A percentile compares a stretch with the other conserved stretches of the same genome.
Evolutionary conservation across 1,140 invertebrate species (phyloP).

Genomic region (Drosophila seguyi): DNA sequence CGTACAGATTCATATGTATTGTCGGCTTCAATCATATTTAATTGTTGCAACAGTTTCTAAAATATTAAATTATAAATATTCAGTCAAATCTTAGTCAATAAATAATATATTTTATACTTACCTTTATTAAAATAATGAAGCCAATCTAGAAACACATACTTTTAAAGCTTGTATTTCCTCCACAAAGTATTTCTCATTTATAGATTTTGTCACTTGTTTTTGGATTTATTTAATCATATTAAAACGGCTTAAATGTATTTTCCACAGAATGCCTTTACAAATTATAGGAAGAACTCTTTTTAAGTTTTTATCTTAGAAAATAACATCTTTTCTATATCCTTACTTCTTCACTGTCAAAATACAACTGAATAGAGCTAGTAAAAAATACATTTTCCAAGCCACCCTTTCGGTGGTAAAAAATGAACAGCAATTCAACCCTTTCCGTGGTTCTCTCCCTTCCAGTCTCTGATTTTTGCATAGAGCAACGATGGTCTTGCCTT

Average conservation of each 20-base stretch:
- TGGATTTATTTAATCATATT: too few relatives aligned
- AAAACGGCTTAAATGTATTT: not conserved
- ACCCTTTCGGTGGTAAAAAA: conserved; percentile 58
- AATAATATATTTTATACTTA: not conserved
- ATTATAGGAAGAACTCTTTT: not conserved
- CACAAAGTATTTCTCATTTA: not conserved
- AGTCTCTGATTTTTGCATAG: conserved; percentile 56
- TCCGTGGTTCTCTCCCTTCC: conserved; percentile 45
- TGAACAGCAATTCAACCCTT: conserved; percentile 59
- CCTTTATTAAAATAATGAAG: too few relatives aligned
- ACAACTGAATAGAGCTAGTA: conserved; percentile 33
- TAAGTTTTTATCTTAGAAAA: not conserved
- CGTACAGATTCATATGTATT: too few relatives aligned
- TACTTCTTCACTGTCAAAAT: not conserved
- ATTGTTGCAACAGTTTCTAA: not conserved
- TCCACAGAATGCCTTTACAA: not conserved
- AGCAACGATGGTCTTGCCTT: not conserved
- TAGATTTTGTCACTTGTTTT: not conserved
- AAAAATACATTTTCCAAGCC: conserved; percentile 26
- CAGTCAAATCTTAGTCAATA: too few relatives aligned
- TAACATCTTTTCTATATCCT: not conserved
- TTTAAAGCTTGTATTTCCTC: not conserved
- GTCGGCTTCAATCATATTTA: not conserved
- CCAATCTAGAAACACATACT: too few relatives aligned
- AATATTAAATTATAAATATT: not conserved